A percentile compares a stretch with the other conserved stretches of the same genome.
Evolutionary conservation across 23 tunicate genomes (phyloP).

Genomic region (Phallusia fumigata): DNA sequence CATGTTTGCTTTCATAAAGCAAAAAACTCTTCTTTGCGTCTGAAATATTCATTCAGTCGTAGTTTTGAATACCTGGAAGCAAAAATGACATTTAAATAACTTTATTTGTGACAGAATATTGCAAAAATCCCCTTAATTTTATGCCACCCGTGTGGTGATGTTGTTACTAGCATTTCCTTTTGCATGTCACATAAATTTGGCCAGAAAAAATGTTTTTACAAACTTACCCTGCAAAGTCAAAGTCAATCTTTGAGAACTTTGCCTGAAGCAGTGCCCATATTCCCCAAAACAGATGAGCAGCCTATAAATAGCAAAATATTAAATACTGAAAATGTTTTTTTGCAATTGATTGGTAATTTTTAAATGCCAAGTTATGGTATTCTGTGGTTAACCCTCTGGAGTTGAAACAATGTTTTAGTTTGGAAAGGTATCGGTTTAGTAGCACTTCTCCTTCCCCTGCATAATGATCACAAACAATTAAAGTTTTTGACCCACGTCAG

Average conservation of each 20-base stretch:
- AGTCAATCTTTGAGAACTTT: constrained; percentile 67
- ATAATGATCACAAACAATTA: too few relatives aligned
- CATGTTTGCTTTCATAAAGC: constrained; percentile 13
- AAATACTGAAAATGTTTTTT: neutral
- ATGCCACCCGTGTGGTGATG: neutral
- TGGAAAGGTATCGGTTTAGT: too few relatives aligned
- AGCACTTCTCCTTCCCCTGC: too few relatives aligned
- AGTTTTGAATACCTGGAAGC: constrained; percentile 43
- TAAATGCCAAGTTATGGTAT: neutral
- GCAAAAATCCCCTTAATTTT: neutral
- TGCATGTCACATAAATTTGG: too few relatives aligned
- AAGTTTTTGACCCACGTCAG: too few relatives aligned
- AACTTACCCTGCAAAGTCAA: constrained; percentile 75
- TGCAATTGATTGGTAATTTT: neutral
- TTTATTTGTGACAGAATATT: too few relatives aligned
- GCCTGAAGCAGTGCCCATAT: constrained; percentile 85
- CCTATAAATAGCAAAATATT: constrained; percentile 25
- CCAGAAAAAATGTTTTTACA: neutral
- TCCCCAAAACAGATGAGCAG: constrained; percentile 83
- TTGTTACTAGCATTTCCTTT: too few relatives aligned
- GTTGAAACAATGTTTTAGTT: too few relatives aligned
- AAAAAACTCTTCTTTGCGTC: constrained; percentile 50
- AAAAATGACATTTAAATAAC: too few relatives aligned
- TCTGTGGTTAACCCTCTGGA: neutral
- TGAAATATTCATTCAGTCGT: constrained; percentile 47